A percentile compares a stretch with the other conserved stretches of the same genome.
These are phyloP conservation scores for Caenorhabditis virilis DNA, from an alignment of 2,888 invertebrate species.

Conservation along the genomic window DNA sequence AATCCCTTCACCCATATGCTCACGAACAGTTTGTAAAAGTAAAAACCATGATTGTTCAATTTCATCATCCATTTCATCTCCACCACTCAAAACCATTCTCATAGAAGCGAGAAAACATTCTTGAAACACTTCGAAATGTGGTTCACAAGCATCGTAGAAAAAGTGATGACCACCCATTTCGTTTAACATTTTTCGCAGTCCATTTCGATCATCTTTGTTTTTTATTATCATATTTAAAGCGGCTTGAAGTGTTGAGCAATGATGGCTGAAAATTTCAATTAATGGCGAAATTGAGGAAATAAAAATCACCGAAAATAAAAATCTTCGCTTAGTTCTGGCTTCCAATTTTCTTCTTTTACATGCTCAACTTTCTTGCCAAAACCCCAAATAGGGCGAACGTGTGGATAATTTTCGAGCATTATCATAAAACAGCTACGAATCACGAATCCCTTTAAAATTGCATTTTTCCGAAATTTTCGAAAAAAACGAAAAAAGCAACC, in stretches of 20 bases:
- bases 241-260: constrained; percentile 62
- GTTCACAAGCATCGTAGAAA: constrained; percentile 66
- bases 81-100: constrained; percentile 38
- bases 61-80: constrained; percentile 53
- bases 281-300: background rate
- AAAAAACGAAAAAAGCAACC: constrained; percentile 16
- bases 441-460: constrained; percentile 21
- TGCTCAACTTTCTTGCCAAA: constrained; percentile 57
- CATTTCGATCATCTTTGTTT: constrained; percentile 58
- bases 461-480: background rate
- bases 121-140: constrained; percentile 64
- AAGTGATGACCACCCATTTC: constrained; percentile 67
- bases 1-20: constrained; percentile 59
- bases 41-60: constrained; percentile 58
- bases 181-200: constrained; percentile 52
- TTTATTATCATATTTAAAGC: constrained; percentile 65
- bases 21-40: constrained; percentile 51
- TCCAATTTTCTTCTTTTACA: constrained; percentile 45
- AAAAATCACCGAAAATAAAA: constrained; percentile 55
- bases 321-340: constrained; percentile 51
- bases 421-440: constrained; percentile 52
- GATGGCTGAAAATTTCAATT: constrained; percentile 47
- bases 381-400: constrained; percentile 64
- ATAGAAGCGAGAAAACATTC: constrained; percentile 56
- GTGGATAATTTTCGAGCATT: constrained; percentile 58